Base-by-base conservation (phyloP, 2,113 vertebrate species). In the Urocitellus parryii region DNA sequence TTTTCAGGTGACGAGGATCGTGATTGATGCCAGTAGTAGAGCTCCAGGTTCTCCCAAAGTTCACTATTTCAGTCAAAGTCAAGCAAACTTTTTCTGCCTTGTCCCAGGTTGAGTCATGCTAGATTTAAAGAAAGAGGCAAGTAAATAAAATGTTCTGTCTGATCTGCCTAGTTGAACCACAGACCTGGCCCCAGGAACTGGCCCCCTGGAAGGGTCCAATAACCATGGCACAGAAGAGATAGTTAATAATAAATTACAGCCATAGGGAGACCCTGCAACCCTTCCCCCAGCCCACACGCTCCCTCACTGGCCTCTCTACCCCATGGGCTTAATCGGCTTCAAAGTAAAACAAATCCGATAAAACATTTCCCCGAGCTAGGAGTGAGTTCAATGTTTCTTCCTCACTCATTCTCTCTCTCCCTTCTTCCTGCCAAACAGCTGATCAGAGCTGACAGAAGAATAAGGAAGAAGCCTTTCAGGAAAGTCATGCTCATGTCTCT, bases 331-430 rank as follows among this genome's bases (percentile, higher is more conserved):
- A 98, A 98, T 98, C 88, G 97, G 98, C 98, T 98, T 99, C 98
- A 99, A 98, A 99, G 98, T 87, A 97, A 98, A 98, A 98, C 98
- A 99, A 98, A 99, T 98, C 98, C 98, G 98, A 98, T 99, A 98
- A 98, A 98, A 98, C 58, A 87, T 97, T 98, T 98, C 97, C 98
- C 97, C 98, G 97, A 98, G 98, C 98, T 97, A 97, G 96, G 97
- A 97, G 97, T 93, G 96, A 98, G 98, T 96, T 97, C 98, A 88
- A 88, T 97, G 97, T 97, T 95, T 96, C 95, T 73, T 95, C 93
- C 48, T 90, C 81, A 58, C 86, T 91, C 85, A 87, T 79, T 94
- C n/a, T 83, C 76, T 76, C 94, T 84, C 93, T 94, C 48, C 79
- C 51, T 90, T 92, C 97, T 76, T 96, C 74, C 78, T 95, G 91